Conservation (phyloP, 2,888 invertebrate genomes). For the Dryomyza anilis region DNA sequence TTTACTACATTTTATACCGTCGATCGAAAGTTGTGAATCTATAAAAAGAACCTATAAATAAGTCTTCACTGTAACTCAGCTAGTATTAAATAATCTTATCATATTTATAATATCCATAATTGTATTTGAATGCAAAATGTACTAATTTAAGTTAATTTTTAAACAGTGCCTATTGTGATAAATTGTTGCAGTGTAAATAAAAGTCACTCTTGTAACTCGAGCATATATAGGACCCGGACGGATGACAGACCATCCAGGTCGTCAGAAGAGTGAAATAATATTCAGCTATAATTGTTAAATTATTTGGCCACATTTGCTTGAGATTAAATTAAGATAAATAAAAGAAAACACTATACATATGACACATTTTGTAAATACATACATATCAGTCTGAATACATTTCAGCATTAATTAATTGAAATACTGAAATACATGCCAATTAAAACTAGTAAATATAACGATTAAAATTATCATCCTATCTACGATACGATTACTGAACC, state of each 20-base stretch:
- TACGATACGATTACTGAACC: neutral
- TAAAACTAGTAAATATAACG: neutral
- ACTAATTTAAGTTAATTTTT: too few relatives aligned
- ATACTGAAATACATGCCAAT: constrained; percentile 2
- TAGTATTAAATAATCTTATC: neutral
- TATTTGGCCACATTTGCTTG: too few relatives aligned
- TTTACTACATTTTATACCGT: too few relatives aligned
- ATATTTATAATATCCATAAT: too few relatives aligned
- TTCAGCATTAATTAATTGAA: neutral
- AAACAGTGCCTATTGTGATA: constrained; percentile 36
- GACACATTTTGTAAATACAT: neutral
- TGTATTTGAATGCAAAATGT: too few relatives aligned
- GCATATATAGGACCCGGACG: neutral
- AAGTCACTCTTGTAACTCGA: constrained; percentile 8
- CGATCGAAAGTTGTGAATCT: neutral
- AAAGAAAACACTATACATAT: neutral
- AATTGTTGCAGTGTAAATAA: constrained; percentile 30
- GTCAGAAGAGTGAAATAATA: neutral
- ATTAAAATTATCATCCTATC: neutral
- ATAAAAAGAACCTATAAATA: too few relatives aligned
- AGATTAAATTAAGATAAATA: neutral
- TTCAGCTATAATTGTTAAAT: too few relatives aligned
- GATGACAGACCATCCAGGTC: neutral
- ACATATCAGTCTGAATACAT: neutral
- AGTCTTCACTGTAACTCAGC: too few relatives aligned